Base-by-base conservation (phyloP, 2,113 vertebrate species). In the Trinectes maculatus region DNA sequence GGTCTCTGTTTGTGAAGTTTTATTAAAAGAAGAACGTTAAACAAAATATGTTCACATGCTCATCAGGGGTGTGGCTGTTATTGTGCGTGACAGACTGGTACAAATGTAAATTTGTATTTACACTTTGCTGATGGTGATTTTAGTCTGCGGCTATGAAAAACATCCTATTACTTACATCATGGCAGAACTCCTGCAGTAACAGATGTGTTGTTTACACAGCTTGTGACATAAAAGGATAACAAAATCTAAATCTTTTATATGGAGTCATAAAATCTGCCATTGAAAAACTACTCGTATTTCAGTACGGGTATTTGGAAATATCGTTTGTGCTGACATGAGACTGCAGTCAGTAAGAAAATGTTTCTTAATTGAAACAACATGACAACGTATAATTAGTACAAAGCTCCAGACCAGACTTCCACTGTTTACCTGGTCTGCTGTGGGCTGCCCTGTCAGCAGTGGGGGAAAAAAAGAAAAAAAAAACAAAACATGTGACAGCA, bases 351-450 rank as follows among this genome's bases (percentile, higher is more conserved):
- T 24, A 78, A 81, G 24, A 71, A 29, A 33, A 53, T 2, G 8
- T 68, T 64, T 39, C 26, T 42, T 59, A 52, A 80, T 75, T 59
- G 48, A 25, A 48, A 54, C 48, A 13, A 13, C 21, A 65, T 81
- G 79, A 79, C 82, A 84, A 71, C 19, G 37, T 87, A 54, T 85
- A 78, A 89, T 91, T 86, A 86, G 53, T 2, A 8, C 5, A 42
- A 60, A 81, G 49, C 60, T 49, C 46, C 73, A 87, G 85, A 68
- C 78, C 75, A 90, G 84, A 82, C 86, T 85, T 40, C 62, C 77
- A 67, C 40, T 86, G 80, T 89, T 90, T 89, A 88, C 86, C 82
- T 81, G 77, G 42, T 71, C 52, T 63, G 72, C 80, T 71, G 78
- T 44, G 37, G 54, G 70, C 57, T 72, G 83, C 74, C 2, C 34